Evolutionary conservation across 2,113 vertebrate species (phyloP).

Genomic region (Ifrita kowaldi): DNA sequence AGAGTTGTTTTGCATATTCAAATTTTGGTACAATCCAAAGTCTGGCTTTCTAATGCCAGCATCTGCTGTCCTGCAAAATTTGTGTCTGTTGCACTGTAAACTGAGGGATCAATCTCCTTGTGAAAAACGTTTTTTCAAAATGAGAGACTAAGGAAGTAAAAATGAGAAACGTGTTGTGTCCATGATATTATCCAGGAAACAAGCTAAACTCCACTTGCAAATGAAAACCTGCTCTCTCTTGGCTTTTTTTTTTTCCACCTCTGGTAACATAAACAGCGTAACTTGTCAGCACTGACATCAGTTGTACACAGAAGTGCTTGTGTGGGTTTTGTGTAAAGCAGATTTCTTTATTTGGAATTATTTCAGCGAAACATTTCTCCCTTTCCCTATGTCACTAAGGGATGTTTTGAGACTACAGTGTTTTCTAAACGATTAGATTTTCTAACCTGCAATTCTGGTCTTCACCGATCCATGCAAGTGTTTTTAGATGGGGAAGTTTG

Average conservation of each 20-base stretch:
- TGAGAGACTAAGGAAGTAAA: not conserved
- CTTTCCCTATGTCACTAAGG: not conserved
- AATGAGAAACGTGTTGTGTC: not conserved
- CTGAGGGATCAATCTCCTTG: not conserved
- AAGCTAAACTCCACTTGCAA: not conserved
- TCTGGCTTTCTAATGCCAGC: not conserved
- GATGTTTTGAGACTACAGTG: not conserved
- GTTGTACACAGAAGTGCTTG: not conserved
- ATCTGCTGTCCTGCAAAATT: not conserved
- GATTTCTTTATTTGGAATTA: not conserved
- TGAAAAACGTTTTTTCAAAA: not conserved
- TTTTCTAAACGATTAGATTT: not conserved
- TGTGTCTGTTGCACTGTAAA: not conserved
- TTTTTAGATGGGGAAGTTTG: not conserved
- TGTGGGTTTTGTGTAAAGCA: not conserved
- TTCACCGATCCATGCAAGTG: not conserved
- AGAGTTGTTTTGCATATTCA: not conserved
- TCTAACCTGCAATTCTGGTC: not conserved
- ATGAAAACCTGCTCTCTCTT: not conserved
- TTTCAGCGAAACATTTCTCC: not conserved
- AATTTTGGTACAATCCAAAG: not conserved
- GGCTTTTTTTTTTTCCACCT: accelerated
- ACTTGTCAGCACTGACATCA: not conserved
- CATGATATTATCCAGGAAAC: not conserved
- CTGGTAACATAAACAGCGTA: not conserved